A percentile compares a stretch with the other conserved stretches of the same genome.
These are phyloP conservation scores for Chaenodraco wilsoni DNA, from an alignment of 2,797 vertebrate genomes.

Conservation along the genomic window DNA sequence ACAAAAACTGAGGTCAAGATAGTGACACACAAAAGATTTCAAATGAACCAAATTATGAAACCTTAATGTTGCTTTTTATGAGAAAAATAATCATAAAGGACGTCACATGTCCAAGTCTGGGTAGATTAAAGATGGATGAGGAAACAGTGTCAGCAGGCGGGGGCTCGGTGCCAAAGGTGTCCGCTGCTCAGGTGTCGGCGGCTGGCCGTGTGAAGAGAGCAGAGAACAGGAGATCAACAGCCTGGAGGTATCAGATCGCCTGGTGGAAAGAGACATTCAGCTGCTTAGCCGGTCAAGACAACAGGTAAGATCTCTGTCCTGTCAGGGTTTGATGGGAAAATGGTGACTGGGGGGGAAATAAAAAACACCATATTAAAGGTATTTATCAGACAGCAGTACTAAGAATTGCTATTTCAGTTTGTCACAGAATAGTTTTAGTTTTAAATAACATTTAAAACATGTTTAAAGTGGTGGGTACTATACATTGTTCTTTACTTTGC, in stretches of 20 bases:
- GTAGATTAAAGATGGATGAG: conserved; percentile 77
- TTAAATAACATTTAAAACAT: too few species aligned
- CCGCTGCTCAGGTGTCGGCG: conserved; percentile 77
- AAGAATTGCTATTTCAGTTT: background rate
- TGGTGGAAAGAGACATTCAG: conserved; percentile 40
- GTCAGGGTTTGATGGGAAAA: conserved; percentile 4
- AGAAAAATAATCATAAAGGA: background rate
- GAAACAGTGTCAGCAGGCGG: conserved; percentile 38
- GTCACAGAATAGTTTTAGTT: background rate
- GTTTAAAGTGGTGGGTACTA: too few species aligned
- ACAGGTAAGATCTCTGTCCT: conserved; percentile 63
- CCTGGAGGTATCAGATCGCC: conserved; percentile 65
- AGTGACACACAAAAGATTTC: background rate
- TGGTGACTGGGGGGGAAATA: background rate
- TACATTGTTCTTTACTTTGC: too few species aligned
- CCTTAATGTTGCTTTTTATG: background rate
- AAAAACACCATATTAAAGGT: background rate
- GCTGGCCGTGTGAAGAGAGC: conserved; percentile 51
- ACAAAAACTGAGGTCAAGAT: background rate
- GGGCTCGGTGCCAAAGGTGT: conserved; percentile 62
- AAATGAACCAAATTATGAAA: background rate
- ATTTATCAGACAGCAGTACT: background rate
- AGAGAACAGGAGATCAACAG: conserved; percentile 76
- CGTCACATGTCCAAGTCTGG: conserved; percentile 34
- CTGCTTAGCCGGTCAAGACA: conserved; percentile 18